Percentiles rank a stretch among this genome's conserved stretches.
Conservation (phyloP, 2,113 vertebrate genomes). For the Ascaphus truei region DNA sequence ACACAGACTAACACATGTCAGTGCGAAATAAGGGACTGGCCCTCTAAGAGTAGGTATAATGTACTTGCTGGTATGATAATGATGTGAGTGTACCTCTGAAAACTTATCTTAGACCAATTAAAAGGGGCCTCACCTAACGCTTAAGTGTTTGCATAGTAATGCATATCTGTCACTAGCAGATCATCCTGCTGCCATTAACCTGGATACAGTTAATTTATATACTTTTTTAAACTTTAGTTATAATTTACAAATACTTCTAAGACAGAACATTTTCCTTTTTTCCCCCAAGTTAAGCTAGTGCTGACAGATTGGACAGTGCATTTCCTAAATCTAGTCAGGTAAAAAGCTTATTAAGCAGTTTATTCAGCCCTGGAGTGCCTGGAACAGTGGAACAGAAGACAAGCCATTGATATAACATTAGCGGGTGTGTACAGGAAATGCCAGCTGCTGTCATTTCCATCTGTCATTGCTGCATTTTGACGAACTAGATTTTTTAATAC, state of each 20-base stretch:
- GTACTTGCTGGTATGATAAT: too few relatives aligned
- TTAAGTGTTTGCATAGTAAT: conserved; percentile 12
- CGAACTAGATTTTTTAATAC: not conserved
- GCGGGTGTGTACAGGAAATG: conserved; percentile 4
- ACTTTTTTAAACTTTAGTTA: not conserved
- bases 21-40: too few relatives aligned
- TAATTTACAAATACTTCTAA: conserved; percentile 5
- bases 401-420: not conserved
- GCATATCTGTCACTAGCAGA: conserved; percentile 15
- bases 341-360: conserved; percentile 11
- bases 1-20: too few relatives aligned
- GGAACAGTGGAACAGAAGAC: not conserved
- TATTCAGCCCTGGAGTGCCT: not conserved
- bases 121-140: conserved; percentile 15
- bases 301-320: conserved; percentile 22
- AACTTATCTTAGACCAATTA: too few relatives aligned
- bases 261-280: conserved; percentile 3
- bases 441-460: not conserved
- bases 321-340: conserved; percentile 11
- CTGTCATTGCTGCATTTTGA: not conserved
- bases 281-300: not conserved
- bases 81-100: too few relatives aligned
- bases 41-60: too few relatives aligned
- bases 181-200: conserved; percentile 5
- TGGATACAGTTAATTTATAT: conserved; percentile 5